Conservation (phyloP, 2,113 vertebrate genomes). For the Erythrolamprus reginae region DNA sequence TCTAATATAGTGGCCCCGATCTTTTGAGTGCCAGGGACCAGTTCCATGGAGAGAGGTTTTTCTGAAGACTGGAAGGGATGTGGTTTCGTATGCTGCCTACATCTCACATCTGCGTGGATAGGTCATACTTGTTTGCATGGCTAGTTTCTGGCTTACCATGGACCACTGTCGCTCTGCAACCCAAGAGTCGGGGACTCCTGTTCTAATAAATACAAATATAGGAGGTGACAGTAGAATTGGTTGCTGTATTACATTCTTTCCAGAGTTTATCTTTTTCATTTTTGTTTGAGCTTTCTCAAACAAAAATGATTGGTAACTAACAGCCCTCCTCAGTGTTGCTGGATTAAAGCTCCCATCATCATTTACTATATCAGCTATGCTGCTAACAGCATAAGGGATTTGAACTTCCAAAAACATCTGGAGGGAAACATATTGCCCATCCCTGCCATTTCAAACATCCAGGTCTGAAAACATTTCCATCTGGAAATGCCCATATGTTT, state of each 20-base stretch:
- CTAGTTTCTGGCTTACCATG: neutral
- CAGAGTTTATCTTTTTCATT: neutral
- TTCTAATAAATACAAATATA: neutral
- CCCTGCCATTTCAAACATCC: neutral
- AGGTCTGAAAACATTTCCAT: neutral
- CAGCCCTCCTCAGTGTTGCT: neutral
- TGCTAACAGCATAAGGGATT: neutral
- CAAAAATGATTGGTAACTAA: neutral
- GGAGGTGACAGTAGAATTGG: neutral
- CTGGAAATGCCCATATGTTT: neutral
- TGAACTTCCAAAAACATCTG: neutral
- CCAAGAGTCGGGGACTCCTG: neutral
- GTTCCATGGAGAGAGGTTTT: neutral
- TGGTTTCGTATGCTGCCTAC: neutral
- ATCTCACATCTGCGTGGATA: neutral
- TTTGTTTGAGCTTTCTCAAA: neutral
- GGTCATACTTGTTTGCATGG: neutral
- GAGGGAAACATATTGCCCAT: neutral
- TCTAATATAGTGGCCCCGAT: neutral
- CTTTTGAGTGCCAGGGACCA: neutral
- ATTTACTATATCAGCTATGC: neutral
- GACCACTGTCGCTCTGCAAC: rapidly evolving
- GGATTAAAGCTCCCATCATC: neutral
- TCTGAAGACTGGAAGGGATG: neutral
- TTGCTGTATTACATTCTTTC: neutral